Evolutionary conservation across 2,888 invertebrate genomes (phyloP).

Genomic region (Eupithecia vulgata): DNA sequence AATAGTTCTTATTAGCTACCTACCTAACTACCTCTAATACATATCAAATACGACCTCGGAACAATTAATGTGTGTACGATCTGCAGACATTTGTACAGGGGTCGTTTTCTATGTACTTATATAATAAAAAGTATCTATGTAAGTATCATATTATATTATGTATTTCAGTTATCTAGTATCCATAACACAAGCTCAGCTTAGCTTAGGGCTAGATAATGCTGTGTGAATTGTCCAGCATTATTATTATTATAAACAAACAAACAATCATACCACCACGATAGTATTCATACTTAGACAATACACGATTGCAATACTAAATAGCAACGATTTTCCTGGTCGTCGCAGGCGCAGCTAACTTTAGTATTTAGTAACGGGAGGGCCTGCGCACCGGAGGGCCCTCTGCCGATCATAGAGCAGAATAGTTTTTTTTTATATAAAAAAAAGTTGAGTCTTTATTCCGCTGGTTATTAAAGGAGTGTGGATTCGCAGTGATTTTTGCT

Average conservation of each 20-base stretch:
- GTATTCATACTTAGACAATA: constrained; percentile 19
- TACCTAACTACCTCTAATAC: neutral
- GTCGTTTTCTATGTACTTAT: no score
- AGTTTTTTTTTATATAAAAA: neutral
- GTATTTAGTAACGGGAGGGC: constrained; percentile 59
- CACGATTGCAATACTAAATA: constrained; percentile 69
- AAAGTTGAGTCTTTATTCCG: neutral
- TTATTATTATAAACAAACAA: constrained; percentile 5
- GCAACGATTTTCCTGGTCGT: constrained; percentile 66
- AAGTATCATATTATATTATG: no score
- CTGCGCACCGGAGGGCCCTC: constrained; percentile 58
- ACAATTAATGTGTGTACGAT: no score
- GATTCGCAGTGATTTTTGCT: neutral
- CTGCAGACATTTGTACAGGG: no score
- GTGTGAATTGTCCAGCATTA: no score
- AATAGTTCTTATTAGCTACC: neutral
- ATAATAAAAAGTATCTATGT: no score
- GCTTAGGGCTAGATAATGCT: no score
- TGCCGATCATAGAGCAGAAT: constrained; percentile 40
- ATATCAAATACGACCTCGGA: no score
- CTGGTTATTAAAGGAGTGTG: neutral
- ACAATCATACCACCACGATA: neutral
- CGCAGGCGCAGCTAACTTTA: constrained; percentile 58
- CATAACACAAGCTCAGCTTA: no score
- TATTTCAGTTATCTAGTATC: no score